Evolutionary conservation across 35 echinoderm and acorn worm species (phyloP).

Genomic region (Strongylocentrotus purpuratus): DNA sequence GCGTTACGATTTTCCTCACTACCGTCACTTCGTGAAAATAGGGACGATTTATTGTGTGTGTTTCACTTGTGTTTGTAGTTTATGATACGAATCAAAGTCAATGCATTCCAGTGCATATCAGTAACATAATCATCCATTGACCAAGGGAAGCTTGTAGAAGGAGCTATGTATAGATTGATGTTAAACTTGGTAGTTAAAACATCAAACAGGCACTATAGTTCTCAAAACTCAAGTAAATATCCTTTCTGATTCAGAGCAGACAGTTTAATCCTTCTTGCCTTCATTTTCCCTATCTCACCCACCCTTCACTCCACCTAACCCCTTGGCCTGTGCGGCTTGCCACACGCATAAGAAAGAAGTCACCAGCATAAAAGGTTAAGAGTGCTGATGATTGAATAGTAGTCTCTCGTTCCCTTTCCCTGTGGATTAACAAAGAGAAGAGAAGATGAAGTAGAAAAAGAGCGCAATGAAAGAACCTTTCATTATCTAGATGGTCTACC

Average conservation of each 20-base stretch:
- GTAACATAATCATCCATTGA: too few relatives aligned
- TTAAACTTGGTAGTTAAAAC: too few relatives aligned
- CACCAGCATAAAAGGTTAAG: not conserved
- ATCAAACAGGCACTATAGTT: too few relatives aligned
- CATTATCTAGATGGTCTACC: constrained; percentile 2
- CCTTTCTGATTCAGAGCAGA: not conserved
- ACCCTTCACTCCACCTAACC: not conserved
- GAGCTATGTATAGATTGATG: too few relatives aligned
- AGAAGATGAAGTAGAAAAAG: not conserved
- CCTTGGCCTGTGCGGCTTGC: not conserved
- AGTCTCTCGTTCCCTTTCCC: not conserved
- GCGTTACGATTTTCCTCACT: too few relatives aligned
- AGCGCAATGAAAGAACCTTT: not conserved
- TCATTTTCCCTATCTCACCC: not conserved
- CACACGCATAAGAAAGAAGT: constrained; percentile 3
- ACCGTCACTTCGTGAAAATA: too few relatives aligned
- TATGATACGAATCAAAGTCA: too few relatives aligned
- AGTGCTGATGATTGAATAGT: not conserved
- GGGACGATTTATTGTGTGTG: too few relatives aligned
- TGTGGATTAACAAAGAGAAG: constrained; percentile 3
- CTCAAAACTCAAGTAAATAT: not conserved
- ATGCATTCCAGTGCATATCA: too few relatives aligned
- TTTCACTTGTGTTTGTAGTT: too few relatives aligned
- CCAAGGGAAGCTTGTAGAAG: too few relatives aligned
- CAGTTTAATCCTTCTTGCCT: not conserved